These are phyloP conservation scores for Pangasianodon hypophthalmus DNA, from an alignment of 2,113 vertebrate genomes.

Conservation along the genomic window DNA sequence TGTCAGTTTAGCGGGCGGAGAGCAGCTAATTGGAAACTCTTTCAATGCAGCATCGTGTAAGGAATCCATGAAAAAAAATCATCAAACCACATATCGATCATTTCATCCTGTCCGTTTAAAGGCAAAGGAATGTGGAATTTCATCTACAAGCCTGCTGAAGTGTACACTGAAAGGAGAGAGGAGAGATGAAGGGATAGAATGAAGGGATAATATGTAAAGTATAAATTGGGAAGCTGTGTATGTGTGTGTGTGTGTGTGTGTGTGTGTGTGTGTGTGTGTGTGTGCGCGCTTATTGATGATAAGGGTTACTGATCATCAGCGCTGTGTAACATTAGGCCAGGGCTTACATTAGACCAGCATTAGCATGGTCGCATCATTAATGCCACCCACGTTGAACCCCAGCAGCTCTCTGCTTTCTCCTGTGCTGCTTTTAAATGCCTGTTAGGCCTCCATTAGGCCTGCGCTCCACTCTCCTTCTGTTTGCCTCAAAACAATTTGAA, in stretches of 20 bases:
- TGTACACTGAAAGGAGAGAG: conserved; percentile 26
- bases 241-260: background rate
- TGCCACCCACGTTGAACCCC: conserved; percentile 51
- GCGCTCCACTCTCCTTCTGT: conserved; percentile 69
- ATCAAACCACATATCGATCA: conserved; percentile 12
- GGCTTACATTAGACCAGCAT: conserved; percentile 14
- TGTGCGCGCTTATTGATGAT: background rate
- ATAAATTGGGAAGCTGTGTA: conserved; percentile 4
- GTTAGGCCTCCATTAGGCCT: conserved; percentile 75
- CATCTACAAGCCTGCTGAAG: background rate
- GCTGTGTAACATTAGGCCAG: conserved; percentile 17
- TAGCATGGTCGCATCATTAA: conserved; percentile 25
- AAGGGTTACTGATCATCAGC: background rate
- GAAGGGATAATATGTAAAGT: background rate
- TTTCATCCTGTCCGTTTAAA: conserved; percentile 12
- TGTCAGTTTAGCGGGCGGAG: conserved; percentile 10
- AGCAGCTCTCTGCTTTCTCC: conserved; percentile 60
- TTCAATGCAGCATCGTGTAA: conserved; percentile 18
- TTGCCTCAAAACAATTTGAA: conserved; percentile 59
- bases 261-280: conserved; percentile 48
- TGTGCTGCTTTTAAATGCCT: conserved; percentile 68
- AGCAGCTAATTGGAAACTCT: conserved; percentile 26
- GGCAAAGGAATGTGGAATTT: conserved; percentile 3
- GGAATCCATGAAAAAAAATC: background rate
- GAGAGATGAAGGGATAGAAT: conserved; percentile 34